Base-by-base conservation (phyloP, 2,888 invertebrate genomes). In the Folsomia manolachei region DNA sequence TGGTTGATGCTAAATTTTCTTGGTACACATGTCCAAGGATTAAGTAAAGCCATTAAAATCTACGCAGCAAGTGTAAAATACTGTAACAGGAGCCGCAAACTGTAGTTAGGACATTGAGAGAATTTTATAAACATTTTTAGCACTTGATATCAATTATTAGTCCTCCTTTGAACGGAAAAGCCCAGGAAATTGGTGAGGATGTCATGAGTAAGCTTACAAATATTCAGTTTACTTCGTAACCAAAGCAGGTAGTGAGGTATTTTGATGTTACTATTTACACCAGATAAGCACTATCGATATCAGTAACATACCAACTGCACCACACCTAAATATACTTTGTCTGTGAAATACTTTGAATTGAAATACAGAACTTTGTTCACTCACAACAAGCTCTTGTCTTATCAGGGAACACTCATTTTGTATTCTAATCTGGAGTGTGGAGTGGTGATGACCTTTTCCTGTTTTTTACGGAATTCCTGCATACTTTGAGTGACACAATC, bases 251-350 rank as follows among this genome's bases (percentile, higher is more conserved):
- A n/a, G n/a, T n/a, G n/a, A n/a, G n/a, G n/a, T n/a, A n/a, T n/a
- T n/a, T n/a, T n/a, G 25, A 24, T 19, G 21, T n/a, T 7, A 21
- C 21, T 4, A 24, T 27, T 25, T 27, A 27, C 18, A 14, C 26
- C n/a, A 27, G 21, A 64, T 27, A 64, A 27, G 27, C 26, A 39
- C 27, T 64, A 66, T 66, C 65, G 52, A 66, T 66, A 66, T 66
- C 65, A 51, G 65, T 66, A 52, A 51, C 65, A 51, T 21, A 52
- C 18, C 18, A 9, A 9, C 9, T 51, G 18, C 51, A 51, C 51
- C 51, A 51, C 9, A 51, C 18, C 9, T 11, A 51, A 51, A 18
- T 9, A 11, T 9, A 51, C 51, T 11, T 51, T 51, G 9, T 11
- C 51, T 9, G 18, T 11, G 51, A 51, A 51, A 51, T 11, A 18